Percentiles rank a stretch among this genome's conserved stretches.
Evolutionary conservation across 1,140 invertebrate species (phyloP).

Genomic region (Drosophila trapezifrons): DNA sequence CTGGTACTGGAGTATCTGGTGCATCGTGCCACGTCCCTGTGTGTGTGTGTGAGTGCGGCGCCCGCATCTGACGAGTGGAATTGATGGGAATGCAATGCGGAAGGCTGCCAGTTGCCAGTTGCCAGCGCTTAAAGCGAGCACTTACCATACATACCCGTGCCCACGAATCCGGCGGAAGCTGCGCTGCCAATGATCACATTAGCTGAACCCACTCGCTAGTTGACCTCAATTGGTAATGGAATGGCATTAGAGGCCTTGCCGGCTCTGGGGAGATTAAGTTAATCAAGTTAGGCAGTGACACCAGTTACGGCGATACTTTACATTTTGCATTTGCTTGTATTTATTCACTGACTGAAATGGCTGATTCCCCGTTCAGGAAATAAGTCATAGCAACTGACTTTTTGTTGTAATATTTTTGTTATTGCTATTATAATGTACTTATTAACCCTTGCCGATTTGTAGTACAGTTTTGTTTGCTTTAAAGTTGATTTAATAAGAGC

Average conservation of each 20-base stretch:
- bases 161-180: slow-evolving; percentile 25
- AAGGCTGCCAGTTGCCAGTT: slow-evolving; percentile 39
- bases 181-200: slow-evolving; percentile 38
- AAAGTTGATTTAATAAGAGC: too few species aligned
- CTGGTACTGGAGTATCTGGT: slow-evolving; percentile 8
- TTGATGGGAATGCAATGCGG: slow-evolving; percentile 44
- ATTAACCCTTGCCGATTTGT: too few species aligned
- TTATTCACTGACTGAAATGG: background rate
- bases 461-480: too few species aligned
- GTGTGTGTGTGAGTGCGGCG: slow-evolving; percentile 17
- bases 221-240: slow-evolving; percentile 40
- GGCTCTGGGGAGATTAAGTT: slow-evolving; percentile 8
- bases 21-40: background rate
- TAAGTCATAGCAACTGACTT: too few species aligned
- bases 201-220: slow-evolving; percentile 26
- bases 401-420: too few species aligned
- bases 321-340: background rate
- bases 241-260: slow-evolving; percentile 22
- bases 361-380: background rate
- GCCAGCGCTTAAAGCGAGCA: slow-evolving; percentile 35
- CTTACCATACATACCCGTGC: slow-evolving; percentile 19
- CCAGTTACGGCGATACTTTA: background rate
- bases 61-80: slow-evolving; percentile 52
- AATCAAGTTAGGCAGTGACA: slow-evolving; percentile 16
- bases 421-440: too few species aligned